Evolutionary conservation across 1,140 invertebrate genomes (phyloP), one percentile per base, ranked within the genome.

Genomic region (Temnothorax curvispinosus): DNA sequence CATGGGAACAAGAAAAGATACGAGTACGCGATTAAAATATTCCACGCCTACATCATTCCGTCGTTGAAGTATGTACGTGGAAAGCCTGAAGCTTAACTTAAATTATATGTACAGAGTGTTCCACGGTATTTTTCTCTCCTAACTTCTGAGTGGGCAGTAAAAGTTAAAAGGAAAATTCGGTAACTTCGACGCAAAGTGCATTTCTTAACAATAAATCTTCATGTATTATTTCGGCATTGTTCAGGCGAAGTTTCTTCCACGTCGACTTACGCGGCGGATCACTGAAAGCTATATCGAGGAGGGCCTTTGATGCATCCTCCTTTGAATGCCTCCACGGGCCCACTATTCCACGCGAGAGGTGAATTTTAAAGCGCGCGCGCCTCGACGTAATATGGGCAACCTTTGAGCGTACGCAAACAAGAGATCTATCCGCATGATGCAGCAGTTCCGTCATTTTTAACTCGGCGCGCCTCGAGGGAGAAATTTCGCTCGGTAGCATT

Each of bases 361-460:
- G 80, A 84, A 84, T 84, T 84, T 84, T 74, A 84, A 84, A 84
- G 27, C 67, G 38, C 27, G 27, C 65, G 27, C 27, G 38, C 80
- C 3, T 60, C 67, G 64, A 75, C 69, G 67, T 84, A 75, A 84
- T 75, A 75, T n/a, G 54, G 80, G 67, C 41, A 84, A 75, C 69
- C 69, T 75, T 84, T 84, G 80, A 84, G 80, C 69, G 56, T 84
- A 84, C 41, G 54, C 69, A 74, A 75, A 75, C 80, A 75, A 75
- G 80, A 74, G 69, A 62, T 75, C 80, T 84, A 84, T 84, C 69
- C 69, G 80, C 44, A 71, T 60, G 69, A 84, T 50, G 80, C 69
- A 60, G 80, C 80, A 84, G 69, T 75, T 50, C 44, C 69, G 80
- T 84, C 80, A 75, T 84, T 84, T 84, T 84, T 75, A 58, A 74